These are phyloP conservation scores for Phocides pigmalion DNA, from an alignment of 1,140 invertebrate genomes.

Conservation along the genomic window DNA sequence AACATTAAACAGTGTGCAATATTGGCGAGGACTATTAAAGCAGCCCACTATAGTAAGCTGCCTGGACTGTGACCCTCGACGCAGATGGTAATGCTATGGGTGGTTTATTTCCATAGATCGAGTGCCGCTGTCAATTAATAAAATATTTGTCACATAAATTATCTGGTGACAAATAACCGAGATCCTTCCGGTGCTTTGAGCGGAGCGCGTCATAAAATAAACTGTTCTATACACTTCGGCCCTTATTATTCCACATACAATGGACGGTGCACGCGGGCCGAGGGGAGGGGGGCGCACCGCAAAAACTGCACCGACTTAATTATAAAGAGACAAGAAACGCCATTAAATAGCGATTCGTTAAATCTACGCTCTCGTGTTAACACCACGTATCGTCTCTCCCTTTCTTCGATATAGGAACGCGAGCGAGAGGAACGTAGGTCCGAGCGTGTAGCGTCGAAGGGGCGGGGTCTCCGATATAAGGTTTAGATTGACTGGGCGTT, in stretches of 20 bases:
- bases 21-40: not conserved
- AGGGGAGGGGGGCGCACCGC: slow-evolving; percentile 50
- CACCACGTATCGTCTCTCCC: slow-evolving; percentile 57
- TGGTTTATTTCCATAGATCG: slow-evolving; percentile 67
- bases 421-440: slow-evolving; percentile 54
- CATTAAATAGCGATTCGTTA: slow-evolving; percentile 82
- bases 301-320: slow-evolving; percentile 83
- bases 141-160: slow-evolving; percentile 79
- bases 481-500: slow-evolving; percentile 83
- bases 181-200: slow-evolving; percentile 63
- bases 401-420: slow-evolving; percentile 33
- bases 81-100: slow-evolving; percentile 62
- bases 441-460: slow-evolving; percentile 43
- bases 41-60: not conserved
- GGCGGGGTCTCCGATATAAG: slow-evolving; percentile 74
- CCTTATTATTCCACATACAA: slow-evolving; percentile 64
- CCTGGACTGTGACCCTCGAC: not conserved
- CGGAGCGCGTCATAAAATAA: slow-evolving; percentile 48
- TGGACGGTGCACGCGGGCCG: slow-evolving; percentile 35
- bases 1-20: not conserved
- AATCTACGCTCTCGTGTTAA: slow-evolving; percentile 81
- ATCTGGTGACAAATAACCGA: slow-evolving; percentile 51
- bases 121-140: slow-evolving; percentile 73
- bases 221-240: slow-evolving; percentile 55
- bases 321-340: slow-evolving; percentile 83